Base-by-base conservation (phyloP, 2,888 invertebrate genomes). In the Germaria angustata region DNA sequence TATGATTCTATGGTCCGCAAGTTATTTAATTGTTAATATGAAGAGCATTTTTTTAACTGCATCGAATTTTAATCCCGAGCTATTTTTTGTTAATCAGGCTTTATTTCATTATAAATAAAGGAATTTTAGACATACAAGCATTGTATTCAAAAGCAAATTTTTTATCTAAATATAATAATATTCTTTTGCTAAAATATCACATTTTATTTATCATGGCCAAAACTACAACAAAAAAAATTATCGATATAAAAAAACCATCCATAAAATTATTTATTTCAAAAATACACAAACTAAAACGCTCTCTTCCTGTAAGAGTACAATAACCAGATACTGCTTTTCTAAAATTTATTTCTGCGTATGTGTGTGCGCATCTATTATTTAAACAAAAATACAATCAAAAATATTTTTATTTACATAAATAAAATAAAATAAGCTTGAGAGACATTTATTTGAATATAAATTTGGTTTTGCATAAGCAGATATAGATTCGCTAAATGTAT, bases 351-450 rank as follows among this genome's bases (percentile, higher is more conserved):
- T n/a, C n/a, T n/a, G n/a, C n/a, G n/a, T n/a, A n/a, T n/a, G n/a
- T n/a, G n/a, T n/a, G n/a, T n/a, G n/a, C n/a, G n/a, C n/a, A n/a
- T n/a, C n/a, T n/a, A n/a, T n/a, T n/a, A n/a, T 36, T 61, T 44
- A n/a, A 20, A 20, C 17, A 49, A 65, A 49, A 22, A 11, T 32
- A 28, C 0, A 28, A 8, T 0, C n/a, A 51, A 17, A 34, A 6
- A 20, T 36, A 46, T 22, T 4, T 36, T 22, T 15, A 17, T 59
- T 36, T 44, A 8, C 13, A 17, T 51, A 59, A 65, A 72, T 39
- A 57, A n/a, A 72, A 49, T 66, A 32, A 72, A 59, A 57, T 65
- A 79, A 66, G 51, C 59, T 71, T 63, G 36, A 65, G 63, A 65
- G 65, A 72, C 15, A 72, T 61, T 46, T 59, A 65, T 80, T 46